A percentile compares a stretch with the other conserved stretches of the same genome.
Conservation (phyloP, 2,888 invertebrate genomes). For the Bibio marci region DNA sequence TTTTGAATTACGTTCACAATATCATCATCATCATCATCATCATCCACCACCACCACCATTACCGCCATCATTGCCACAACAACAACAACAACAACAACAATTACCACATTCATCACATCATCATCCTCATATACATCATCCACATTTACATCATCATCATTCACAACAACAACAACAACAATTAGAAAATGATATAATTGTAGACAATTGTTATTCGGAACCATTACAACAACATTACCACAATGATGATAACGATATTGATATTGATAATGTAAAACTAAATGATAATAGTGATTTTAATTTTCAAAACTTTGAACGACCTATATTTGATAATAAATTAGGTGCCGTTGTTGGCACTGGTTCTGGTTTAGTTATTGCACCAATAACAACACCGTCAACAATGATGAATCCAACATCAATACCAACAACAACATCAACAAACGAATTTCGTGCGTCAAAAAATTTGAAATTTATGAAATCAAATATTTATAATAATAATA, state of each 20-base stretch:
- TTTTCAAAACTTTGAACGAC: conserved; percentile 44
- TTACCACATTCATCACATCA: background rate
- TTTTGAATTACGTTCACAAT: conserved; percentile 19
- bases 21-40: background rate
- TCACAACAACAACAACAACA: conserved; percentile 8
- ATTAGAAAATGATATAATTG: conserved; percentile 21
- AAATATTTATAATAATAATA: too few relatives aligned
- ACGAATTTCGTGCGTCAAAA: conserved; percentile 12
- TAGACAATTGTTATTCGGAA: conserved; percentile 28
- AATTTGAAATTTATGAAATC: conserved; percentile 9
- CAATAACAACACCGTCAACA: conserved; percentile 5
- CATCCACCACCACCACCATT: background rate
- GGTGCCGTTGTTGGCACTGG: background rate
- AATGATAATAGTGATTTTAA: conserved; percentile 16
- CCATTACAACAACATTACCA: conserved; percentile 14
- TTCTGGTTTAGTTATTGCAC: too few relatives aligned
- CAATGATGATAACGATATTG: background rate
- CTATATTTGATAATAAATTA: conserved; percentile 27
- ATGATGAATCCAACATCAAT: background rate
- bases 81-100: conserved; percentile 10
- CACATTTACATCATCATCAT: background rate
- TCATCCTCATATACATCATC: background rate
- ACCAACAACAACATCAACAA: conserved; percentile 5
- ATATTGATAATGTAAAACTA: background rate
- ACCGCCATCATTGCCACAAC: background rate